Conservation (phyloP, 1,140 invertebrate species). For the Tigriopus japonicus region DNA sequence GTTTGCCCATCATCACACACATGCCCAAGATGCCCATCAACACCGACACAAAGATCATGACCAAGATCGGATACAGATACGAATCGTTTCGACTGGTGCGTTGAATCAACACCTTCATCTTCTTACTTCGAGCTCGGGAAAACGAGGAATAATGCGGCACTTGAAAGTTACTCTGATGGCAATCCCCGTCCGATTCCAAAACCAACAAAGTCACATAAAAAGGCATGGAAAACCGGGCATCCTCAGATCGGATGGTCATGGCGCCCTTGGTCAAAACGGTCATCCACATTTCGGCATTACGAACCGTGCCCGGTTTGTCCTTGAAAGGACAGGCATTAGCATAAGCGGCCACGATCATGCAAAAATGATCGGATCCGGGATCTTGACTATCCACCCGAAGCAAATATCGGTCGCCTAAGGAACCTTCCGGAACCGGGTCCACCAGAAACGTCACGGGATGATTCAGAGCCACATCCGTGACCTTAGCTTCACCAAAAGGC, state of each 20-base stretch:
- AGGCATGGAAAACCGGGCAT: not conserved
- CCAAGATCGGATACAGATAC: not conserved
- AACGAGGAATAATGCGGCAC: not conserved
- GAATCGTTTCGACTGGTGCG: not conserved
- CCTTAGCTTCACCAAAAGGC: not conserved
- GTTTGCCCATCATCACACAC: not conserved
- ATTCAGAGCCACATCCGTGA: not conserved
- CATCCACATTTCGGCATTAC: not conserved
- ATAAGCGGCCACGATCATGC: slow-evolving; percentile 7
- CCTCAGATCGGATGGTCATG: not conserved
- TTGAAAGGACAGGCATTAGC: not conserved
- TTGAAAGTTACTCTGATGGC: not conserved
- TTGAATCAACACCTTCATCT: not conserved
- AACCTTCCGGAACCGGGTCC: not conserved
- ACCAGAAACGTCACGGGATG: not conserved
- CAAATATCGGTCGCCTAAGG: not conserved
- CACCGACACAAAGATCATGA: not conserved
- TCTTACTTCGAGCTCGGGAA: not conserved
- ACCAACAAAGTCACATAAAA: slow-evolving; percentile 6
- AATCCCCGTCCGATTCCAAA: not conserved
- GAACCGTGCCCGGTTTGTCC: not conserved
- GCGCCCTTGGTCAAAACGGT: not conserved
- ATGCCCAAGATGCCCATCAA: not conserved
- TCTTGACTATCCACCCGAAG: not conserved
- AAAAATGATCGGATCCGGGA: not conserved